These are phyloP conservation scores for Popillia japonica DNA, from an alignment of 1,140 invertebrate species.

Conservation along the genomic window DNA sequence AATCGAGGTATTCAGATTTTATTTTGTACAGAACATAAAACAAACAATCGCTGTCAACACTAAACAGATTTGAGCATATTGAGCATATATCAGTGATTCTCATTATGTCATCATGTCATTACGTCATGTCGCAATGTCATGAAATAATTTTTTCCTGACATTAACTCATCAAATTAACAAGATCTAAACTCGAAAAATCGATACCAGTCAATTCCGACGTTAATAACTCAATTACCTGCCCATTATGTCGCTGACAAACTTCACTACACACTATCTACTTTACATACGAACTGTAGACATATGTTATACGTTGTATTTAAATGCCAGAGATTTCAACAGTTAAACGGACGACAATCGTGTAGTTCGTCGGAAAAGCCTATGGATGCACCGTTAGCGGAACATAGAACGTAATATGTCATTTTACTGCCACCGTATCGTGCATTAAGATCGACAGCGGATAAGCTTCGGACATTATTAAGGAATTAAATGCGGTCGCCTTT, in stretches of 20 bases:
- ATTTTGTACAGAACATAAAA: no score
- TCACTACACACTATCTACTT: not conserved
- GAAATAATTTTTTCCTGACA: no score
- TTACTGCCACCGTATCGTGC: conserved; percentile 19
- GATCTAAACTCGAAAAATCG: not conserved
- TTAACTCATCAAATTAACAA: no score
- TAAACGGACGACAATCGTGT: conserved; percentile 8
- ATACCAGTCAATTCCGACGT: not conserved
- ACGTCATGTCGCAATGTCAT: no score
- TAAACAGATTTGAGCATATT: no score
- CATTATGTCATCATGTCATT: no score
- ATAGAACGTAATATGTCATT: conserved; percentile 20
- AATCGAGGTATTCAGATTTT: no score
- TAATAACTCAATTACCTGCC: not conserved
- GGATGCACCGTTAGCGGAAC: not conserved
- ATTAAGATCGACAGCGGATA: conserved; percentile 28
- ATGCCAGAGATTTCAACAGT: conserved; percentile 8
- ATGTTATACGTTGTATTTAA: not conserved
- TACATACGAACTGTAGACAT: not conserved
- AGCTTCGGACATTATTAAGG: conserved; percentile 5
- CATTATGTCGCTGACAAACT: not conserved
- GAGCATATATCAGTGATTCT: no score
- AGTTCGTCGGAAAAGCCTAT: not conserved
- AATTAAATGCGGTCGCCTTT: conserved; percentile 15
- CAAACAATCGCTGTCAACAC: no score